These are phyloP conservation scores for Diprion similis DNA, from an alignment of 1,140 invertebrate species.

Conservation along the genomic window DNA sequence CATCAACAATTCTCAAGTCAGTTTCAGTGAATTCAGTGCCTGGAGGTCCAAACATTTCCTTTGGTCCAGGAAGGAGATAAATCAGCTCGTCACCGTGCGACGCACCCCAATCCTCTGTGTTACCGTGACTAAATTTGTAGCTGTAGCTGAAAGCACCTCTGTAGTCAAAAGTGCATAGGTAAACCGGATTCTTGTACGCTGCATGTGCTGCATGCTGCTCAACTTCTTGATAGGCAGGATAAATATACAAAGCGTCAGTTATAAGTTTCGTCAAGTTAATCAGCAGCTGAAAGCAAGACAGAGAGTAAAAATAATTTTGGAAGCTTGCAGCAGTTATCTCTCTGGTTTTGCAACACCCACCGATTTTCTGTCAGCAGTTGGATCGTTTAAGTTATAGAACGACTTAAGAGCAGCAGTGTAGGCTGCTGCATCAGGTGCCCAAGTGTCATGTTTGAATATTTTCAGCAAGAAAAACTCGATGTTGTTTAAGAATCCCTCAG, in stretches of 20 bases:
- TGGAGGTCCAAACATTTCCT: background rate
- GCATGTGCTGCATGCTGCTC: background rate
- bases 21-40: background rate
- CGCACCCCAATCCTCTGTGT: background rate
- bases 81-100: background rate
- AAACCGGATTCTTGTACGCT: background rate
- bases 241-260: background rate
- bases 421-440: background rate
- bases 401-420: background rate
- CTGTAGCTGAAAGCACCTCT: background rate
- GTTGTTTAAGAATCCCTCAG: background rate
- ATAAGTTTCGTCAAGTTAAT: background rate
- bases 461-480: background rate
- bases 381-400: background rate
- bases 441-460: background rate
- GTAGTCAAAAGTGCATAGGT: background rate
- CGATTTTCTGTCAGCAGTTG: background rate
- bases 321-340: background rate
- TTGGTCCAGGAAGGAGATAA: background rate
- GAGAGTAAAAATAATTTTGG: background rate
- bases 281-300: background rate
- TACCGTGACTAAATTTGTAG: background rate
- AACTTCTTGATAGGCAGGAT: background rate
- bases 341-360: background rate
- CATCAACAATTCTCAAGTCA: background rate